Evolutionary conservation across 2,113 vertebrate species (phyloP), one percentile per base, ranked within the genome.

Genomic region (Epinephelus moara): DNA sequence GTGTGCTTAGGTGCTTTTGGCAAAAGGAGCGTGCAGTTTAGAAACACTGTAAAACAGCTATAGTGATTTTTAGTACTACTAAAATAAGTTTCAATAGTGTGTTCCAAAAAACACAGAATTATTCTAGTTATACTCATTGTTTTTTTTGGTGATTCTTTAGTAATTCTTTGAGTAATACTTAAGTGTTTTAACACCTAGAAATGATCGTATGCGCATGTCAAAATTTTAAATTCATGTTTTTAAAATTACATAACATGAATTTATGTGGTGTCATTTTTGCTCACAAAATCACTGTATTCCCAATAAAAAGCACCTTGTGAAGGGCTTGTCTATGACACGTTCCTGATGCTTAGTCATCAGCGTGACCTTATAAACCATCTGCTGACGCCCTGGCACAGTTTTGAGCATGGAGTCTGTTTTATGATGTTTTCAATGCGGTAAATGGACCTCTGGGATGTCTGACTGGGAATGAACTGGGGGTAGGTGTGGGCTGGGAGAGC

Each of bases 381-480:
- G 87, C 88, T 75, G 78, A 80, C 73, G 27, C 71, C 56, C 25
- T 18, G 52, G 62, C 49, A 42, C 55, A 21, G 25, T 47, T 87
- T 74, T 59, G 6, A 52, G 45, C 49, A 30, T n/a, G 1, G 6
- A 55, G 3, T 33, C 21, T 64, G 56, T 86, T 88, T 91, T 86
- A 90, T 70, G 23, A 82, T 88, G 89, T 91, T 92, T 91, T 85
- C 33, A 86, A 70, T 81, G 86, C 49, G 8, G 73, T 85, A 60
- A 89, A 77, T 69, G 75, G 86, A 78, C 82, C 83, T 80, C 25
- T 69, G 89, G 89, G 86, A 85, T 59, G 82, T 85, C 81, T 89
- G 85, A 80, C 47, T 2, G 59, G 49, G 83, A 78, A 63, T 6
- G 56, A 63, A 56, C 0, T 14, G 37, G 57, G 52, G 76, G n/a